A percentile compares a stretch with the other conserved stretches of the same genome.
phyloP scores from a whole-genome alignment of 2,113 vertebrate species.

The Lethenteron reissneri region DNA sequence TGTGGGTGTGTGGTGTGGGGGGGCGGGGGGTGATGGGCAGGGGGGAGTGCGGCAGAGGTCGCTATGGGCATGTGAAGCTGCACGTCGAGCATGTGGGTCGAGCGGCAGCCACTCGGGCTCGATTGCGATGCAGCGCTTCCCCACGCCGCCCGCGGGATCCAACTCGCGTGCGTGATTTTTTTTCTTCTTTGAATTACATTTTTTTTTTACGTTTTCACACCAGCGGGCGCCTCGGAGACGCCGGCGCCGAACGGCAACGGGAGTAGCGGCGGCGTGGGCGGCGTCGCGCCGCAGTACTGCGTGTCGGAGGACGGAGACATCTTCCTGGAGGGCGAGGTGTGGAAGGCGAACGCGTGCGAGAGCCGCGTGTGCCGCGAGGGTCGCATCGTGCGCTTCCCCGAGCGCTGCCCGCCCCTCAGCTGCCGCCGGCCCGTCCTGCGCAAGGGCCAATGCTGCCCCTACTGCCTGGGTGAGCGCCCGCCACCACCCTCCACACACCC shows the following conservation, averaged over 20 bases:
- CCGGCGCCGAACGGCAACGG: conserved; percentile 37
- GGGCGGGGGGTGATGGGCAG: too few relatives aligned
- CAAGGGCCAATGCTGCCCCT: conserved; percentile 68
- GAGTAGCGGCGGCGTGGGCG: too few relatives aligned
- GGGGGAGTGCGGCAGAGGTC: too few relatives aligned
- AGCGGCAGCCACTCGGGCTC: too few relatives aligned
- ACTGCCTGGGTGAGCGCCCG: conserved; percentile 42
- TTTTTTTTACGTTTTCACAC: not conserved
- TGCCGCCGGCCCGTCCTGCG: conserved; percentile 49
- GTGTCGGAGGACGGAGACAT: conserved; percentile 52
- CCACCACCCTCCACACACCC: too few relatives aligned
- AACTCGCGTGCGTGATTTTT: too few relatives aligned
- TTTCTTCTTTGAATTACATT: too few relatives aligned
- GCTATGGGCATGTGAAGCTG: too few relatives aligned
- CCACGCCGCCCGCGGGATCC: too few relatives aligned
- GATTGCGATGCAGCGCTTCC: too few relatives aligned
- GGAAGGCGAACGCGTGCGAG: conserved; percentile 63
- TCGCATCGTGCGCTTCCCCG: conserved; percentile 47
- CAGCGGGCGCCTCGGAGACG: not conserved
- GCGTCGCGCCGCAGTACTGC: conserved; percentile 32
- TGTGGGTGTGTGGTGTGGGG: too few relatives aligned
- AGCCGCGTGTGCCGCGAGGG: conserved; percentile 56
- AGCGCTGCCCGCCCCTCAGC: conserved; percentile 46
- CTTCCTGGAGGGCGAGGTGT: conserved; percentile 61
- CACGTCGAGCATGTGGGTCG: too few relatives aligned